phyloP scores from a whole-genome alignment of 2,113 vertebrate species.

The Tragelaphus imberbis region DNA sequence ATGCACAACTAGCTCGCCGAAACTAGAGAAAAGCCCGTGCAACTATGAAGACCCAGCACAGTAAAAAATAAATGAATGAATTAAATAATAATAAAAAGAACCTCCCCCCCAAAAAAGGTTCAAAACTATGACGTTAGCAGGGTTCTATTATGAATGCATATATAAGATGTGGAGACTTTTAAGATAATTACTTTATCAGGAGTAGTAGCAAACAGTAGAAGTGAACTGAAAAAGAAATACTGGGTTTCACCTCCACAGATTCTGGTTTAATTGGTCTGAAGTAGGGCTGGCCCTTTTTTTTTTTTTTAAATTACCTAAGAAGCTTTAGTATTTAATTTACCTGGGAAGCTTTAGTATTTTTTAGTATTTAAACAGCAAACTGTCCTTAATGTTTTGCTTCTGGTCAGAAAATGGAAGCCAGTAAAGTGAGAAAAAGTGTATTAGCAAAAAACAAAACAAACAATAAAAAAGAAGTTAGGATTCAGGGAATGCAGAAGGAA shows the following conservation, averaged over 20 bases:
- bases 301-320: neutral
- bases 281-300: neutral
- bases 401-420: neutral
- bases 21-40: neutral
- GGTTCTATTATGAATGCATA: neutral
- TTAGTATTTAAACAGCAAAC: neutral
- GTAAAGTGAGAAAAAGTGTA: neutral
- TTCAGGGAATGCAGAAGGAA: neutral
- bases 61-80: neutral
- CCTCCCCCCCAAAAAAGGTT: neutral
- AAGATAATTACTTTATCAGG: neutral
- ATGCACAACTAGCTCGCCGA: rapidly evolving
- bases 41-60: neutral
- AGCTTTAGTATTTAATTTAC: neutral
- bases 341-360: neutral
- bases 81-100: neutral
- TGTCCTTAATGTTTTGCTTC: neutral
- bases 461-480: neutral
- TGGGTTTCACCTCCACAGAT: neutral
- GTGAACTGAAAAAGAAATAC: neutral
- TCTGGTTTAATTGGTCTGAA: neutral
- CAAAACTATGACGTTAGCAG: neutral
- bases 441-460: neutral
- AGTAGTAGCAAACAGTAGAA: neutral
- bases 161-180: neutral